Evolutionary conservation across 2,888 invertebrate species (phyloP).

Genomic region (Eueremaeus valkanovi): DNA sequence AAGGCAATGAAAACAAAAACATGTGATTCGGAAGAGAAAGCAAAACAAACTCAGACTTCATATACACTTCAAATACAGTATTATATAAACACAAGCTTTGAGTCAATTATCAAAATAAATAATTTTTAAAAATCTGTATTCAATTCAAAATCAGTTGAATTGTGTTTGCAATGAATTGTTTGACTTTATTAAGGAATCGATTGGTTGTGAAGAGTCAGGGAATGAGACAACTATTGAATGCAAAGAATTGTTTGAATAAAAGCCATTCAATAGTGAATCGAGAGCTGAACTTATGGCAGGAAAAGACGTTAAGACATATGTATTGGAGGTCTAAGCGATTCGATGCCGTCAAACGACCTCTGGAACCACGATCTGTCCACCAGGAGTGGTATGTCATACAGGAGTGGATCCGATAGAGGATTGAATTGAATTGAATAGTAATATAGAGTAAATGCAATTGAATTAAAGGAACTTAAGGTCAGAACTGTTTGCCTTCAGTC

Average conservation of each 20-base stretch:
- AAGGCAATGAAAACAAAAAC: too few relatives aligned
- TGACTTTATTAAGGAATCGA: not conserved
- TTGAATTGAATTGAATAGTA: too few relatives aligned
- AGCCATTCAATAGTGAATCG: not conserved
- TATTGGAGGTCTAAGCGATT: slow-evolving; percentile 32
- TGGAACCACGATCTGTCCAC: slow-evolving; percentile 21
- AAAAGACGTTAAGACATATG: slow-evolving; percentile 39
- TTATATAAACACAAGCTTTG: too few relatives aligned
- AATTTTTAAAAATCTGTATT: too few relatives aligned
- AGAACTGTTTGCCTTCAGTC: slow-evolving; percentile 81
- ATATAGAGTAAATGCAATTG: too few relatives aligned
- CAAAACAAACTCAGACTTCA: too few relatives aligned
- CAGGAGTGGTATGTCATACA: slow-evolving; percentile 36
- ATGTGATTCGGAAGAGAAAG: too few relatives aligned
- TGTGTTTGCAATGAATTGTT: not conserved
- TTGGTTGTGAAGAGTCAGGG: not conserved
- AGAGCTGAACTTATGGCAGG: slow-evolving; percentile 34
- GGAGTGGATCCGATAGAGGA: too few relatives aligned
- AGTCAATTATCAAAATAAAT: too few relatives aligned
- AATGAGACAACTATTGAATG: not conserved
- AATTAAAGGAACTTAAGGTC: slow-evolving; percentile 70
- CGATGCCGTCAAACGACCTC: slow-evolving; percentile 13
- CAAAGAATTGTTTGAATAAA: not conserved
- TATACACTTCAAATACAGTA: too few relatives aligned
- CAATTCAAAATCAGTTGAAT: too few relatives aligned